These are phyloP conservation scores for Theocolax elegans DNA, from an alignment of 1,140 invertebrate species.

Conservation along the genomic window DNA sequence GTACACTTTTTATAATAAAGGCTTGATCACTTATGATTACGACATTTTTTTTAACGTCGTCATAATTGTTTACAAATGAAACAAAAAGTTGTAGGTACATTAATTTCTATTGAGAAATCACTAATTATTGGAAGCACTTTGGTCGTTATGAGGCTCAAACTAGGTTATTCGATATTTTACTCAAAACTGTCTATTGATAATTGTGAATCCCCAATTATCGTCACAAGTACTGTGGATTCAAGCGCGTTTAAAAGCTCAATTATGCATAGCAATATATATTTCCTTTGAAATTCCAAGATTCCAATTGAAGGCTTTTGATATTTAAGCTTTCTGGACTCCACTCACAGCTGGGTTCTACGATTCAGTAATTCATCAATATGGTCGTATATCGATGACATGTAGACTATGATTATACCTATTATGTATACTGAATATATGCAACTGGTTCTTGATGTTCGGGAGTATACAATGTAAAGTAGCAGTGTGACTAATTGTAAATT, in stretches of 20 bases:
- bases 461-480: too few relatives aligned
- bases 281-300: conserved; percentile 16
- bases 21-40: too few relatives aligned
- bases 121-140: background rate
- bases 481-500: too few relatives aligned
- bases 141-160: background rate
- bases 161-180: conserved; percentile 4
- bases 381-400: background rate
- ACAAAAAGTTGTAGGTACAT: background rate
- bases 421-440: background rate
- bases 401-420: background rate
- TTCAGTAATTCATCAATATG: too few relatives aligned
- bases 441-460: too few relatives aligned
- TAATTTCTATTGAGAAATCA: conserved; percentile 4
- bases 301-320: conserved; percentile 12
- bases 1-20: too few relatives aligned
- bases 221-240: background rate
- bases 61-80: background rate
- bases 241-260: conserved; percentile 16
- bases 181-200: background rate
- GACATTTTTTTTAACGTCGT: too few relatives aligned
- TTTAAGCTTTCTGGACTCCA: background rate
- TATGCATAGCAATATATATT: conserved; percentile 1
- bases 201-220: conserved; percentile 9
- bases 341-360: background rate